Percentiles rank a stretch among this genome's conserved stretches.
Evolutionary conservation across 2,113 vertebrate genomes (phyloP).

Genomic region (Carlito syrichta): DNA sequence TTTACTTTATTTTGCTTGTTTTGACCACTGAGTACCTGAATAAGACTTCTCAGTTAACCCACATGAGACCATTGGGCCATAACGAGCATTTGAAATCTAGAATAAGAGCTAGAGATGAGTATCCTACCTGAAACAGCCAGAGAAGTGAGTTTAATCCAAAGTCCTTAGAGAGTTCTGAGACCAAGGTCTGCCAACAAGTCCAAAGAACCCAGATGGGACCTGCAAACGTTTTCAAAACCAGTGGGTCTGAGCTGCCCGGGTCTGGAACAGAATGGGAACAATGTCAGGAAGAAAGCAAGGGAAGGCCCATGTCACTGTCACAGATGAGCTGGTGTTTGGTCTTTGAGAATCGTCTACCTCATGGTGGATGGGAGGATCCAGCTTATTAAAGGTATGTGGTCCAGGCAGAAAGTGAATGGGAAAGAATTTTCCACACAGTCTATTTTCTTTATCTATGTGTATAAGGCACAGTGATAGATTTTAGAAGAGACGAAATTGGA

Average conservation of each 20-base stretch:
- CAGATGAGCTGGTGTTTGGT: not conserved
- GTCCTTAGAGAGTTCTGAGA: not conserved
- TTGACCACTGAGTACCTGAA: not conserved
- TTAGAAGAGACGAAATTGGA: not conserved
- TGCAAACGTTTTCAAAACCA: not conserved
- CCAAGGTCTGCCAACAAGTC: not conserved
- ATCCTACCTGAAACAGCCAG: not conserved
- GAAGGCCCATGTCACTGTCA: not conserved
- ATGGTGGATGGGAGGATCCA: not conserved
- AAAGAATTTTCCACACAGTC: not conserved
- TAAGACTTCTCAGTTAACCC: not conserved
- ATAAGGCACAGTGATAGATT: not conserved
- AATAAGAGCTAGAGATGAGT: not conserved
- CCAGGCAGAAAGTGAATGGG: not conserved
- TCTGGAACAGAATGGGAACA: not conserved
- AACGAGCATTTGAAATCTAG: not conserved
- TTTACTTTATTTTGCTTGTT: not conserved
- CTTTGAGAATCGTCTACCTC: not conserved
- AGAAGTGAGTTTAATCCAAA: not conserved
- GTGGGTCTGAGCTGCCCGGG: not conserved
- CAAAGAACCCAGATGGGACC: not conserved
- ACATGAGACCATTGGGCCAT: not conserved
- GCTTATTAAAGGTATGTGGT: not conserved
- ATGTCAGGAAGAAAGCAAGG: not conserved
- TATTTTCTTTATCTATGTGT: not conserved